phyloP scores from a whole-genome alignment of 2,113 vertebrate genomes.

The Alethe diademata region DNA sequence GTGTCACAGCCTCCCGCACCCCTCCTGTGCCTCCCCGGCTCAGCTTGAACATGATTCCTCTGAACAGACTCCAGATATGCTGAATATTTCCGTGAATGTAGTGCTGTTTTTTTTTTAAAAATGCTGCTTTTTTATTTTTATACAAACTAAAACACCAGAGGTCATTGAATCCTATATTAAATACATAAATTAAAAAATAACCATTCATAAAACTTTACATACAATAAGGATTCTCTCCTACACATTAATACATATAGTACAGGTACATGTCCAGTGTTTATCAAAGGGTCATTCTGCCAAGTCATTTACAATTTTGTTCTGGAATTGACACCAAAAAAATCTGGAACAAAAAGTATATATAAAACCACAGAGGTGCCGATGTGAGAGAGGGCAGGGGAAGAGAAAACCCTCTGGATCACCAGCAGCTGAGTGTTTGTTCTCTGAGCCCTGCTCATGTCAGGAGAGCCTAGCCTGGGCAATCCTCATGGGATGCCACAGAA shows the following conservation, averaged over 20 bases:
- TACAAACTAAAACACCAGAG: conserved; percentile 82
- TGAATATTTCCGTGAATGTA: not conserved
- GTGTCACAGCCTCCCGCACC: not conserved
- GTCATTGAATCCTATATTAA: conserved; percentile 80
- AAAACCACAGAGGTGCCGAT: conserved; percentile 57
- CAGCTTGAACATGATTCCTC: not conserved
- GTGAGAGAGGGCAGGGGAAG: not conserved
- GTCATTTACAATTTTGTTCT: conserved; percentile 54
- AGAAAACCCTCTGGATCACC: not conserved
- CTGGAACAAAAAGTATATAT: conserved; percentile 9
- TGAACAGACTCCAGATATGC: not conserved
- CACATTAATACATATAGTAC: conserved; percentile 74
- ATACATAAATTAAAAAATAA: conserved; percentile 85
- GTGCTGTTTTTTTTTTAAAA: conserved; percentile 45
- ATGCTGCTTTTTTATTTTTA: conserved; percentile 75
- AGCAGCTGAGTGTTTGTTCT: not conserved
- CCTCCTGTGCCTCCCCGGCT: not conserved
- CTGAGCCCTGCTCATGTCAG: not conserved
- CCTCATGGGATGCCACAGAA: not conserved
- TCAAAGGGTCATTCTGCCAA: conserved; percentile 65
- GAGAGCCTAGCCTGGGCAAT: not conserved
- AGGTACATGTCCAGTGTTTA: conserved; percentile 68
- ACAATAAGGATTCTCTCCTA: conserved; percentile 76
- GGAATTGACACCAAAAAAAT: conserved; percentile 50
- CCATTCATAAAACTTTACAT: conserved; percentile 82